Base-by-base conservation (phyloP, 2,113 vertebrate genomes). In the Orcinus orca region DNA sequence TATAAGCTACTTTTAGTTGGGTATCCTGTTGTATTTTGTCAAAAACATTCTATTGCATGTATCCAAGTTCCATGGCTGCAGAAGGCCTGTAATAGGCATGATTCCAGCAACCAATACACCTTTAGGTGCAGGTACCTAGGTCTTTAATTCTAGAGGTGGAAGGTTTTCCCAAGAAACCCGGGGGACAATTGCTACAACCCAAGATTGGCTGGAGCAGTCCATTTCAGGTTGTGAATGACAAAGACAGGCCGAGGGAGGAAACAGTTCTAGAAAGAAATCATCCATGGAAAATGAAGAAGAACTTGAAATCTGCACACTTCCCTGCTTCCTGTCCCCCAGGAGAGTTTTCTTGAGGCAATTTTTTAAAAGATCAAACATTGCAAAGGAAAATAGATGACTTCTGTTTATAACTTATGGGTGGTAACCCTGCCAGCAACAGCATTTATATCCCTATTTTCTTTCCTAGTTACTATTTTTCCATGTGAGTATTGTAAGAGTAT, bases 401-500 rank as follows among this genome's bases (percentile, higher is more conserved):
- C 47, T 93, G 50, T 96, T 77, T 77, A 62, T 77, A 93, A 62
- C 26, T 62, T 62, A 41, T 62, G 41, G 58, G 58, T 50, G 33
- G 21, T n/a, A 84, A 68, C 15, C 4, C 50, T 62, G 60, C 79
- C 71, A 83, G 77, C 77, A 84, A 76, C 21, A 41, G 26, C 33
- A 62, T 74, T 77, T 62, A 74, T 20, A 84, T 21, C 33, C 21
- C 29, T 88, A 76, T 74, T 67, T 82, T 83, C 58, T 82, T 62
- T 92, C 53, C 74, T 86, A 55, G 50, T 87, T 87, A 95, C 33
- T 31, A 63, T 80, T 92, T 92, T 93, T 77, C 47, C 60, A 25
- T 31, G 23, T 81, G 76, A 81, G 14, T 68, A 60, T 76, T 76
- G 18, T 65, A 88, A 76, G 58, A 67, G 47, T 44, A 50, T 55